Percentiles rank a stretch among this genome's conserved stretches.
These are phyloP conservation scores for Uria aalge DNA, from an alignment of 2,113 vertebrate genomes.

Conservation along the genomic window DNA sequence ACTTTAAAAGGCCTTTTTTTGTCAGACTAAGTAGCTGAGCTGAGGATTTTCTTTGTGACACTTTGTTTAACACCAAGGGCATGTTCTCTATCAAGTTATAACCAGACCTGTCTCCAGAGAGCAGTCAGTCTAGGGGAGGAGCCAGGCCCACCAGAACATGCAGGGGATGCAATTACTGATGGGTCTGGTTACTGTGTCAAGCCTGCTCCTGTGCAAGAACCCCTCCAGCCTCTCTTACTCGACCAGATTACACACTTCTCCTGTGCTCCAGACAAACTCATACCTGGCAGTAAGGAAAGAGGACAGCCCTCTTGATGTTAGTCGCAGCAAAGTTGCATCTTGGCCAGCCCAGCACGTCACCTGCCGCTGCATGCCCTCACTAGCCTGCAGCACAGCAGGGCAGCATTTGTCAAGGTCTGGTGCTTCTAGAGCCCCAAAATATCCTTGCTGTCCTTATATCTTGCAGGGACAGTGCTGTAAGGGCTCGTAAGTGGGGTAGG, in stretches of 20 bases:
- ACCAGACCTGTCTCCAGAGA: conserved; percentile 14
- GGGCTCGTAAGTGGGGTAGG: accelerated
- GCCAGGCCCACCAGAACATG: conserved; percentile 21
- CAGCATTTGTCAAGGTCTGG: neutral
- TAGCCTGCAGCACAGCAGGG: accelerated
- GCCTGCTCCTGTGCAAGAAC: neutral
- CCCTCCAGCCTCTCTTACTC: neutral
- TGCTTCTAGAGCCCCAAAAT: neutral
- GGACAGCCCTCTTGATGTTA: neutral
- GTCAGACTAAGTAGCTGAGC: neutral
- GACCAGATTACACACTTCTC: neutral
- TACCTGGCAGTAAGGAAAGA: neutral
- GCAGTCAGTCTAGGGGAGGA: conserved; percentile 3
- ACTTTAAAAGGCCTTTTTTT: neutral
- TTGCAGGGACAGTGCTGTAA: neutral
- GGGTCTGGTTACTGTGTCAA: neutral
- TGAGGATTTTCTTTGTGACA: conserved; percentile 1
- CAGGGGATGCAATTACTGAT: conserved; percentile 34
- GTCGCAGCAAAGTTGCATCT: neutral
- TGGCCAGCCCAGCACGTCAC: neutral
- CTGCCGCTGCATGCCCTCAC: neutral
- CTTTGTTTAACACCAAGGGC: conserved; percentile 35
- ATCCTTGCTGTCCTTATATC: neutral
- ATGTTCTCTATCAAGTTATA: conserved; percentile 35
- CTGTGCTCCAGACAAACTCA: neutral